Percentiles rank a stretch among this genome's conserved stretches.
phyloP scores from a whole-genome alignment of 2,888 invertebrate species.

The Rhimphoctona megacephalus region DNA sequence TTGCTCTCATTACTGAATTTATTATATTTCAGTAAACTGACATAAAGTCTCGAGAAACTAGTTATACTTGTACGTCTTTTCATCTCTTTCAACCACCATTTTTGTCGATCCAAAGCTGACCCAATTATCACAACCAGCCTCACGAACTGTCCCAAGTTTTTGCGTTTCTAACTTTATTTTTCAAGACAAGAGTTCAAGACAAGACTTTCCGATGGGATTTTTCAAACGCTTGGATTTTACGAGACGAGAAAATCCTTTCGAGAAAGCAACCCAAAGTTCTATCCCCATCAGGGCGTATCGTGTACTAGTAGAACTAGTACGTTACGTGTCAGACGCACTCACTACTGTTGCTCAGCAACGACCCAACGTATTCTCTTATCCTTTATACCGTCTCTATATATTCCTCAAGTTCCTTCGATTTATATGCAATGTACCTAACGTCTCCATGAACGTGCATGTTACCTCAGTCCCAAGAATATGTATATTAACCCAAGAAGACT shows the following conservation, averaged over 20 bases:
- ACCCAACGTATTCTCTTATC: conserved; percentile 6
- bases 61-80: background rate
- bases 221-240: conserved; percentile 5
- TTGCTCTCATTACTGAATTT: background rate
- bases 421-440: conserved; percentile 37
- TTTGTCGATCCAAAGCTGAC: conserved; percentile 1
- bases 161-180: conserved; percentile 19
- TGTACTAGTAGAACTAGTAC: conserved; percentile 41
- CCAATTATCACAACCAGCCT: background rate
- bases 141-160: background rate
- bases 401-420: conserved; percentile 41
- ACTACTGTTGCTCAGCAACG: conserved; percentile 16
- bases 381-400: conserved; percentile 8
- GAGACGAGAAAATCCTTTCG: conserved; percentile 35
- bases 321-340: conserved; percentile 40
- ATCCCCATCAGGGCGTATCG: background rate
- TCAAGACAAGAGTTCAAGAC: too few species aligned
- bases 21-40: conserved; percentile 10
- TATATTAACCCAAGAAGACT: background rate
- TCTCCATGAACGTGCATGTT: conserved; percentile 40
- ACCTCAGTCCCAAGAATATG: conserved; percentile 4
- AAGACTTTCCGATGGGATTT: conserved; percentile 15
- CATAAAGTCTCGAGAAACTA: background rate
- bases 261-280: conserved; percentile 14
- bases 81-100: conserved; percentile 3